These are phyloP conservation scores for Napeogenes inachia DNA, from an alignment of 2,888 invertebrate species.

Conservation along the genomic window DNA sequence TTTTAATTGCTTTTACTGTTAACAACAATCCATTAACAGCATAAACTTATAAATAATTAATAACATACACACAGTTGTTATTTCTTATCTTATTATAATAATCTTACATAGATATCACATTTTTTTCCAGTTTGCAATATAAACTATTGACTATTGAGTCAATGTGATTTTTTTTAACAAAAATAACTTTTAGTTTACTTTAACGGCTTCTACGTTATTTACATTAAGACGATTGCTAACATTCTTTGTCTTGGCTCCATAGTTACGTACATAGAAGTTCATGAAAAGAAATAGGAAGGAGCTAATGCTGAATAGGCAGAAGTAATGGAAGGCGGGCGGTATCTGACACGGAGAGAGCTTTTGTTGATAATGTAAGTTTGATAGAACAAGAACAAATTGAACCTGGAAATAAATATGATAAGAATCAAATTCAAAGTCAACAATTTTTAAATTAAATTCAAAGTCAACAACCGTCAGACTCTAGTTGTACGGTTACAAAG, in stretches of 20 bases:
- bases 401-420: constrained; percentile 43
- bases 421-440: not conserved
- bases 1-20: too few species aligned
- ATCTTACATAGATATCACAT: too few species aligned
- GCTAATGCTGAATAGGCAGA: constrained; percentile 73
- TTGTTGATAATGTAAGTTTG: constrained; percentile 62
- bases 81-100: too few species aligned
- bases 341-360: constrained; percentile 62
- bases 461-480: too few species aligned
- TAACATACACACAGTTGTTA: too few species aligned
- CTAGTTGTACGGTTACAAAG: too few species aligned
- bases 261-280: constrained; percentile 77
- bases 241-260: constrained; percentile 34
- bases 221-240: not conserved
- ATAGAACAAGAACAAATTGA: constrained; percentile 62
- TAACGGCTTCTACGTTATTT: not conserved
- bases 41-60: too few species aligned
- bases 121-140: too few species aligned
- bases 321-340: constrained; percentile 73
- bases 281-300: constrained; percentile 81
- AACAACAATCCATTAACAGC: too few species aligned
- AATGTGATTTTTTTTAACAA: not conserved
- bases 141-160: too few species aligned
- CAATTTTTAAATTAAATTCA: too few species aligned
- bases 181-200: not conserved